Base-by-base conservation (phyloP, 2,113 vertebrate species). In the Percina caprodes region DNA sequence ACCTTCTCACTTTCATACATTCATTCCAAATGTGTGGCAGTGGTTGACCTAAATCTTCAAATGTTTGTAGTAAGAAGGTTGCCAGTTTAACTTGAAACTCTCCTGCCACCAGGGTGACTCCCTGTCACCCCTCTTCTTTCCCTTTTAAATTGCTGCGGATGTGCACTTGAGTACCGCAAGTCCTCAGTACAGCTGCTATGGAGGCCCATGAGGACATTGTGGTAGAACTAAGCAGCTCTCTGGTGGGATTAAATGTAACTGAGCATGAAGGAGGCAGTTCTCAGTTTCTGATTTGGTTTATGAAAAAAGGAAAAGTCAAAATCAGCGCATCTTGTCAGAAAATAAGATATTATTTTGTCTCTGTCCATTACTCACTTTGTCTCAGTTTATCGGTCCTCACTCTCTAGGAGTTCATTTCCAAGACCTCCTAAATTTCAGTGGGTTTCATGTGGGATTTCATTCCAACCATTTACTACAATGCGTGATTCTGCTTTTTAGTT, bases 201-300 rank as follows among this genome's bases (percentile, higher is more conserved):
- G 69, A 39, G 66, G 84, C 42, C 77, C 55, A n/a, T 13, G 65
- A 77, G 78, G 61, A 77, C 19, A 3, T 1, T 45, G 63, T 35
- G 71, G 62, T 68, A 39, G 58, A 60, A 65, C 45, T 58, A 42
- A 86, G 80, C 78, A 69, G 63, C 72, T 90, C 82, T 52, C 56
- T 0, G 21, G 55, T 55, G 70, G 81, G 54, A 81, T 84, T 83
- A 73, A 70, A 82, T 21, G 5, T 74, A 75, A 83, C 66, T 71
- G 68, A 88, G 85, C 69, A 79, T 77, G 80, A 69, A 84, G 85
- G 70, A 86, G 55, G 23, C 65, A 52, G n/a, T 70, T 54, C 62
- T 82, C 56, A n/a, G 14, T 54, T 67, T 74, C 49, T 56, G 54
- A 76, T 83, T 51, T 61, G 54, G 54, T 66, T 85, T 66, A 75